These are phyloP conservation scores for Pteropus rufus DNA, from an alignment of 2,797 vertebrate genomes.

Conservation along the genomic window DNA sequence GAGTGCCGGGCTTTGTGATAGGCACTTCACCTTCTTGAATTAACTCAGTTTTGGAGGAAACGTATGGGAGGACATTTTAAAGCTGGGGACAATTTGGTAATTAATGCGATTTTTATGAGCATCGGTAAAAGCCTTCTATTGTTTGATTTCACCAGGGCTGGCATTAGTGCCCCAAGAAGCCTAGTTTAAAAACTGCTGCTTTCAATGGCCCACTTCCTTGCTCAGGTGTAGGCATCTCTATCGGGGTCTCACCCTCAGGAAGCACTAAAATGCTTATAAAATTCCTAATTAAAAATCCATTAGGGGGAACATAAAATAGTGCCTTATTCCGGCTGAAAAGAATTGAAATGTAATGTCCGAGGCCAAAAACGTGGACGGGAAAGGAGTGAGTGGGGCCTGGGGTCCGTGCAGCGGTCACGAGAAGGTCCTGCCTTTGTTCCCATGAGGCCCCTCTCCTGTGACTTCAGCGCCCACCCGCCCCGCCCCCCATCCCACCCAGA, in stretches of 20 bases:
- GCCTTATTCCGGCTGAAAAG: neutral
- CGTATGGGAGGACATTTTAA: neutral
- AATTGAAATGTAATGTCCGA: neutral
- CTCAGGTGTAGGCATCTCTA: neutral
- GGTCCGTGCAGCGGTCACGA: fast-evolving
- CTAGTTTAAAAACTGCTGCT: neutral
- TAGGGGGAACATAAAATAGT: neutral
- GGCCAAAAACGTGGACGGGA: neutral
- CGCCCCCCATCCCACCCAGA: neutral
- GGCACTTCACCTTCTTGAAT: neutral
- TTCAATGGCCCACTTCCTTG: fast-evolving
- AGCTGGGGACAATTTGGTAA: neutral
- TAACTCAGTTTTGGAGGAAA: neutral
- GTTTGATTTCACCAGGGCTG: neutral
- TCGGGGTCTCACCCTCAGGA: neutral
- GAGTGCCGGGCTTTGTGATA: neutral
- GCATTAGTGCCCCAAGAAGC: neutral
- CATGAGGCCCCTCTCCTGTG: neutral
- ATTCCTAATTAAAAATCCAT: neutral
- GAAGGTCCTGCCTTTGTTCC: fast-evolving
- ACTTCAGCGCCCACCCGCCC: fast-evolving
- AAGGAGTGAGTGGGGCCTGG: too few species aligned
- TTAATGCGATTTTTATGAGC: constrained; percentile 7
- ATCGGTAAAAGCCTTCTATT: neutral
- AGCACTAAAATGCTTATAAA: neutral